Conservation (phyloP, 2,113 vertebrate species). For the Corvus cornix region DNA sequence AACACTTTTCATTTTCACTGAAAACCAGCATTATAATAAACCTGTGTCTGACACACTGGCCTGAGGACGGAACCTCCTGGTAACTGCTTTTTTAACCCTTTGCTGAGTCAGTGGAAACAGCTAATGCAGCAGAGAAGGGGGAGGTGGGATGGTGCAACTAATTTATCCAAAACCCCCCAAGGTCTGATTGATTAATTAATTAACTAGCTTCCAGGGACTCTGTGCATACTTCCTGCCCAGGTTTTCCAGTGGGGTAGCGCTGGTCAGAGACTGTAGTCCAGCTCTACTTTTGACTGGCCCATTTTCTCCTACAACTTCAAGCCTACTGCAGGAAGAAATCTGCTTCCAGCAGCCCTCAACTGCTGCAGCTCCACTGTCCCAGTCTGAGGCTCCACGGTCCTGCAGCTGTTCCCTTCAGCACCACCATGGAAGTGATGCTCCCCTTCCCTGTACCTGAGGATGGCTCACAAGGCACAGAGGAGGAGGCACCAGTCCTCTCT, state of each 20-base stretch:
- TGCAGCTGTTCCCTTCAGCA: not conserved
- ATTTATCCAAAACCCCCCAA: not conserved
- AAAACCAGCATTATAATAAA: not conserved
- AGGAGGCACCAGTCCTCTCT: fast-evolving
- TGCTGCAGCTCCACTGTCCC: not conserved
- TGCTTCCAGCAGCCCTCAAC: not conserved
- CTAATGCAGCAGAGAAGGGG: not conserved
- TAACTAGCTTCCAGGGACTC: not conserved
- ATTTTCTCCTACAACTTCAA: not conserved
- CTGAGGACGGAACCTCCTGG: not conserved
- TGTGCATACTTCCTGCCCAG: fast-evolving
- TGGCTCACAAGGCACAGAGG: not conserved
- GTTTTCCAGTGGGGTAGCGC: not conserved
- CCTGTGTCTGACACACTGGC: not conserved
- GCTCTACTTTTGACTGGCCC: not conserved
- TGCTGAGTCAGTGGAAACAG: not conserved
- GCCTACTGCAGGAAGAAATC: fast-evolving
- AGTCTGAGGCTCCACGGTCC: not conserved
- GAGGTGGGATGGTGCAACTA: not conserved
- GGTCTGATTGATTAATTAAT: not conserved
- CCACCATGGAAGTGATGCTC: fast-evolving
- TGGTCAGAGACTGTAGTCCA: not conserved
- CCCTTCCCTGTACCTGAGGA: not conserved
- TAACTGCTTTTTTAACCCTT: not conserved
- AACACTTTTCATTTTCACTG: not conserved